Percentiles rank a stretch among this genome's conserved stretches.
These are phyloP conservation scores for Berghia stephanieae DNA, from an alignment of 1,140 invertebrate genomes.

Conservation along the genomic window DNA sequence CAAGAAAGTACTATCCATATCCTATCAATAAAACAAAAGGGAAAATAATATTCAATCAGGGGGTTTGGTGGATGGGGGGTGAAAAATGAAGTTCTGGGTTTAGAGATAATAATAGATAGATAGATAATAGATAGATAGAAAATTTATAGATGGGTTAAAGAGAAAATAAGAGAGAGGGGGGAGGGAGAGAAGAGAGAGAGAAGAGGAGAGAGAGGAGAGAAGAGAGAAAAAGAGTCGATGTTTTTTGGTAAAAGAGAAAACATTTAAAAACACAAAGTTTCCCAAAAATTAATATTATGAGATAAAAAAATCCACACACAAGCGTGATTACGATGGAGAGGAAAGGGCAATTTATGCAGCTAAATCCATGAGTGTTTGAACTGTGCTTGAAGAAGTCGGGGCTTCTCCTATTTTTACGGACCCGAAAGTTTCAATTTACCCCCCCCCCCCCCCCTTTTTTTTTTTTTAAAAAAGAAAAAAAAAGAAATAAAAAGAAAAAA, in stretches of 20 bases:
- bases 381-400: too few relatives aligned
- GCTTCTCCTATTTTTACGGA: too few relatives aligned
- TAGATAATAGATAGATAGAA: not conserved
- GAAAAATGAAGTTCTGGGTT: not conserved
- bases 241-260: too few relatives aligned
- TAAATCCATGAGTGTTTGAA: too few relatives aligned
- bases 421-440: too few relatives aligned
- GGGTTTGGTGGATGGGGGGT: not conserved
- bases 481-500: conserved; percentile 2
- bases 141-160: not conserved
- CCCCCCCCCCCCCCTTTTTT: too few relatives aligned
- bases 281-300: too few relatives aligned
- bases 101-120: not conserved
- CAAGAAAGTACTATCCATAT: too few relatives aligned
- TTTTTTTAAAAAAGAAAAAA: not conserved
- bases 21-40: not conserved
- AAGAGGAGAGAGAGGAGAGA: not conserved
- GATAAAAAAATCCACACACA: too few relatives aligned
- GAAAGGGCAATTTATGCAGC: too few relatives aligned
- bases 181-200: not conserved
- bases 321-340: too few relatives aligned
- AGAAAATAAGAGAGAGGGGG: not conserved
- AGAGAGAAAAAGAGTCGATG: not conserved
- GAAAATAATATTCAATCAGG: not conserved
- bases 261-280: too few relatives aligned